Percentiles rank a stretch among this genome's conserved stretches.
These are phyloP conservation scores for Onychomys arenicola DNA, from an alignment of 2,797 vertebrate species.

Conservation along the genomic window DNA sequence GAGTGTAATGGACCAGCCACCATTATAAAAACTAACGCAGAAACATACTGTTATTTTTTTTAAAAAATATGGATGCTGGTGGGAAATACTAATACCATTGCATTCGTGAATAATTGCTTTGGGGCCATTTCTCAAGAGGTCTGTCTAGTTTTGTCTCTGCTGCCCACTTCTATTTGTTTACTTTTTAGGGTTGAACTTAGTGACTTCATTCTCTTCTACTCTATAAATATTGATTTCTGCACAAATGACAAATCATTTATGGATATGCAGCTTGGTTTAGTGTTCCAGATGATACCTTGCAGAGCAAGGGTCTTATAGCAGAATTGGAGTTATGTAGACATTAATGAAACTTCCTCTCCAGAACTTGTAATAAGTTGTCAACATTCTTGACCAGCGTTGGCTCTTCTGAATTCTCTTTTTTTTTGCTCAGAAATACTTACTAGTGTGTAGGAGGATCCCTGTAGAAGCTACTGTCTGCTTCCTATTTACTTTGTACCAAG, in stretches of 20 bases:
- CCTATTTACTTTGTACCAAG: constrained; percentile 27
- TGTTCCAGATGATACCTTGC: neutral
- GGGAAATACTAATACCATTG: neutral
- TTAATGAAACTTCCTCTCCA: neutral
- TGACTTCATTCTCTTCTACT: neutral
- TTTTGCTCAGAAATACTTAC: neutral
- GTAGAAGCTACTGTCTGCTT: neutral
- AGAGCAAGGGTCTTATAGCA: neutral
- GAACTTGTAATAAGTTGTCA: neutral
- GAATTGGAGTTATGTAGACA: too few species aligned
- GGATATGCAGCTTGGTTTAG: neutral
- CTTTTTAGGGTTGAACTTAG: constrained; percentile 28
- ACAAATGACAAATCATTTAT: constrained; percentile 15
- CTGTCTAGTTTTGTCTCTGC: neutral
- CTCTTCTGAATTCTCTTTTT: neutral
- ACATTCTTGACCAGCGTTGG: neutral
- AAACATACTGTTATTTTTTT: neutral
- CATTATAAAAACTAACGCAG: neutral
- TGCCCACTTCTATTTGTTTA: neutral
- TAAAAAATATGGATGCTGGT: neutral
- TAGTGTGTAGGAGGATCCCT: neutral
- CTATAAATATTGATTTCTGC: constrained; percentile 17
- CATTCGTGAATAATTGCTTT: neutral
- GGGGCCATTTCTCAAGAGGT: neutral
- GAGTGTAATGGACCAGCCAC: neutral